Percentiles rank a stretch among this genome's conserved stretches.
Evolutionary conservation across 2,113 vertebrate genomes (phyloP).

Genomic region (Lathamus discolor): DNA sequence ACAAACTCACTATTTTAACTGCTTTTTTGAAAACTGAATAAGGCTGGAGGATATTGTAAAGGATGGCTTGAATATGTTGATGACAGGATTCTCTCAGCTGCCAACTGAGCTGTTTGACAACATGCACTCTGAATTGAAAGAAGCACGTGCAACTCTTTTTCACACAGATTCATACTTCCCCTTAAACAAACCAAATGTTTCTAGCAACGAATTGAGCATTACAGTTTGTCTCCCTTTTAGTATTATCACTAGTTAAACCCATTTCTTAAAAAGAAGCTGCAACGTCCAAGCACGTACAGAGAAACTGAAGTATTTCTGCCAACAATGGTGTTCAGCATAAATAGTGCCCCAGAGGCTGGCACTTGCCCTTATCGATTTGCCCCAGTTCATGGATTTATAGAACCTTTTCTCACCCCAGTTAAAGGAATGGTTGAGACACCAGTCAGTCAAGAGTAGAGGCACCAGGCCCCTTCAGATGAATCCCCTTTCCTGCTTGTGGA

Average conservation of each 20-base stretch:
- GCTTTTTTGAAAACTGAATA: neutral
- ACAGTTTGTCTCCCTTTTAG: neutral
- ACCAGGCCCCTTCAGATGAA: neutral
- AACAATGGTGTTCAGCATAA: neutral
- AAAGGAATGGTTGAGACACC: neutral
- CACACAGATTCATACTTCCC: neutral
- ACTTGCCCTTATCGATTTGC: neutral
- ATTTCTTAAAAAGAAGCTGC: neutral
- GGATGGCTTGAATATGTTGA: rapidly evolving
- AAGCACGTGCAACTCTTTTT: rapidly evolving
- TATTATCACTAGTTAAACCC: neutral
- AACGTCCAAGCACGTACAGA: neutral
- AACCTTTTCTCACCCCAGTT: neutral
- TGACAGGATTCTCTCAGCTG: neutral
- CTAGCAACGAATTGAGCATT: neutral
- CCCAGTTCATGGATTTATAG: neutral
- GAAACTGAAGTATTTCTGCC: neutral
- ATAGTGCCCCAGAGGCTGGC: neutral
- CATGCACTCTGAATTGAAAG: neutral
- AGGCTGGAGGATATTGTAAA: neutral
- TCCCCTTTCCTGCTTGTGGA: neutral
- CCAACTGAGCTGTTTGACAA: neutral
- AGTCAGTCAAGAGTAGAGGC: neutral
- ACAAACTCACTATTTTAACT: neutral
- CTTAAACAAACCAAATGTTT: neutral